Base-by-base conservation (phyloP, 2,888 invertebrate species). In the Cryptocheilus praepositus region DNA sequence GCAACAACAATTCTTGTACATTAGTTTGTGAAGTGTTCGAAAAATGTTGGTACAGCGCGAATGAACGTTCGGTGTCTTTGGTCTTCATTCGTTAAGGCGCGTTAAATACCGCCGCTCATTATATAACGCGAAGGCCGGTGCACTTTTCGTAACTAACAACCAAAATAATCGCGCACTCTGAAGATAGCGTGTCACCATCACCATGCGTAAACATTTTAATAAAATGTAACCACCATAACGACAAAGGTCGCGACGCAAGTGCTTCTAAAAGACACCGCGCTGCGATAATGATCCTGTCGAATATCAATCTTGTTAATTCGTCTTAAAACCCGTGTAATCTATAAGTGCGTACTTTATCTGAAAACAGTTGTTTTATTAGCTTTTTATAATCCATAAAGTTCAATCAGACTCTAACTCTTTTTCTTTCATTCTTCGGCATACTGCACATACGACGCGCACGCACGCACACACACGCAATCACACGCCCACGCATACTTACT, bases 351-450 rank as follows among this genome's bases (percentile, higher is more conserved):
- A 25, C 22, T 58, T 46, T 53, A 15, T 28, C 22, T 45, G 16
- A 58, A 58, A 58, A 45, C 46, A 36, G 36, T 36, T 36, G 11
- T 11, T 36, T 36, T 36, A 36, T 36, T 36, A 36, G 36, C 7
- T 36, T 36, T 36, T 36, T 36, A 36, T 36, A 36, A 36, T 44
- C 15, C 44, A 56, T 19, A 21, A 36, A 11, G 36, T 36, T 36
- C 36, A 44, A 44, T 56, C 44, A 36, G 21, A 36, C 19, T 56
- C 56, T 36, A 36, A 44, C 44, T 56, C 56, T 44, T 56, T 56
- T 44, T 44, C 67, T 73, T 62, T 66, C 57, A 64, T 62, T 11
- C 62, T 28, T 64, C 64, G 58, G 45, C 63, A 52, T 54, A 25
- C 70, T 67, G n/a, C 56, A 67, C 67, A 55, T 18, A 43, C 36